Percentiles rank a stretch among this genome's conserved stretches.
These are phyloP conservation scores for Chloromyia formosa DNA, from an alignment of 2,888 invertebrate genomes.

Conservation along the genomic window DNA sequence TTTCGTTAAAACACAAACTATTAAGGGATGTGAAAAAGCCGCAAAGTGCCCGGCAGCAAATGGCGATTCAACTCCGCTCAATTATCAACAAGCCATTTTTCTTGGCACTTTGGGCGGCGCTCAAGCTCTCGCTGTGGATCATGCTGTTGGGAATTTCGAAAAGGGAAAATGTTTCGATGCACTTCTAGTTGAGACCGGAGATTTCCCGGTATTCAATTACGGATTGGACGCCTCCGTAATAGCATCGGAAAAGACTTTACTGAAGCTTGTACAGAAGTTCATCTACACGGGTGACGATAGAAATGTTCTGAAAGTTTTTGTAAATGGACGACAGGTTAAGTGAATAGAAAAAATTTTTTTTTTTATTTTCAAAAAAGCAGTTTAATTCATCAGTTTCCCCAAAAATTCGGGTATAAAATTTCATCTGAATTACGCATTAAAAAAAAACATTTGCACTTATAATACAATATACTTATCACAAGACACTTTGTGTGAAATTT, in stretches of 20 bases:
- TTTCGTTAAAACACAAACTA: conserved; percentile 64
- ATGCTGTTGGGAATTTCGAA: conserved; percentile 80
- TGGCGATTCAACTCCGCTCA: conserved; percentile 66
- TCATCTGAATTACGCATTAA: no score
- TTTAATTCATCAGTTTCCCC: no score
- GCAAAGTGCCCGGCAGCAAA: neutral
- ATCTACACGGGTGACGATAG: conserved; percentile 84
- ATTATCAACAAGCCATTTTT: conserved; percentile 80
- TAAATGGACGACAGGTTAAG: conserved; percentile 73
- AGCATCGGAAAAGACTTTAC: conserved; percentile 64
- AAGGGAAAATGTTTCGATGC: conserved; percentile 90
- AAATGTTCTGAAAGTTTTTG: conserved; percentile 79
- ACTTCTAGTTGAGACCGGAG: conserved; percentile 75
- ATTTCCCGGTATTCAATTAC: conserved; percentile 68
- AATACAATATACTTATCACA: no score
- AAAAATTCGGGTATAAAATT: no score
- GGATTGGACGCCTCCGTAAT: conserved; percentile 52
- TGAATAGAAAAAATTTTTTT: conserved; percentile 28
- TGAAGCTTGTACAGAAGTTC: conserved; percentile 77
- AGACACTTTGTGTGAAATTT: no score
- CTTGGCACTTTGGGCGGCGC: conserved; percentile 91
- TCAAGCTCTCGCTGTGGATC: conserved; percentile 78
- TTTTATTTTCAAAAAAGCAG: no score
- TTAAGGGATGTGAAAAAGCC: conserved; percentile 55
- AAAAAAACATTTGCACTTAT: no score